These are phyloP conservation scores for Rallus limicola DNA, from an alignment of 2,113 vertebrate genomes.

Conservation along the genomic window DNA sequence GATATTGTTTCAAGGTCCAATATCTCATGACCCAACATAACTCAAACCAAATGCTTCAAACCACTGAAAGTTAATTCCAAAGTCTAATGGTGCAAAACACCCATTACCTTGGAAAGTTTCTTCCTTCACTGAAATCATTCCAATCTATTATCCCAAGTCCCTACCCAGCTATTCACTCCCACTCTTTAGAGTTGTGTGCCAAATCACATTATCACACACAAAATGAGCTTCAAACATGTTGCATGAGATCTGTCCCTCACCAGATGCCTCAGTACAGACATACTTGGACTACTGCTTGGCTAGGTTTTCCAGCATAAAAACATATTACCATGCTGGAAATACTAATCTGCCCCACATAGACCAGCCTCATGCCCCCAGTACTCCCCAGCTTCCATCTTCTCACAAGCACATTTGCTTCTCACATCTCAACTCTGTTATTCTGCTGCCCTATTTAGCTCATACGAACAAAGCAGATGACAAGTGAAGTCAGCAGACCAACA, in stretches of 20 bases:
- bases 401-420: not conserved
- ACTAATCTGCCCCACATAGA: not conserved
- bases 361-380: not conserved
- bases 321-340: not conserved
- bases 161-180: slow-evolving; percentile 29
- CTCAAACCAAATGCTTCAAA: slow-evolving; percentile 70
- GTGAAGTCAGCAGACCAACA: not conserved
- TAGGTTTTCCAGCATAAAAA: not conserved
- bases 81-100: slow-evolving; percentile 29
- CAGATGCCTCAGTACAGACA: not conserved
- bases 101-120: slow-evolving; percentile 22
- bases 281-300: slow-evolving; percentile 56
- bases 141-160: not conserved
- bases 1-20: slow-evolving; percentile 65
- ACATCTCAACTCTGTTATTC: not conserved
- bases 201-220: slow-evolving; percentile 40
- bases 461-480: not conserved
- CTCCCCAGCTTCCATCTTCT: not conserved
- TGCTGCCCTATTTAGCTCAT: not conserved
- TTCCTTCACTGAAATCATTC: not conserved
- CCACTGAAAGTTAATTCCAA: slow-evolving; percentile 55
- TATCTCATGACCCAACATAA: slow-evolving; percentile 68
- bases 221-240: not conserved
- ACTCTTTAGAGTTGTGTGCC: not conserved
- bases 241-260: not conserved